Conservation (phyloP, 1,140 invertebrate genomes). For the Monomorium pharaonis region DNA sequence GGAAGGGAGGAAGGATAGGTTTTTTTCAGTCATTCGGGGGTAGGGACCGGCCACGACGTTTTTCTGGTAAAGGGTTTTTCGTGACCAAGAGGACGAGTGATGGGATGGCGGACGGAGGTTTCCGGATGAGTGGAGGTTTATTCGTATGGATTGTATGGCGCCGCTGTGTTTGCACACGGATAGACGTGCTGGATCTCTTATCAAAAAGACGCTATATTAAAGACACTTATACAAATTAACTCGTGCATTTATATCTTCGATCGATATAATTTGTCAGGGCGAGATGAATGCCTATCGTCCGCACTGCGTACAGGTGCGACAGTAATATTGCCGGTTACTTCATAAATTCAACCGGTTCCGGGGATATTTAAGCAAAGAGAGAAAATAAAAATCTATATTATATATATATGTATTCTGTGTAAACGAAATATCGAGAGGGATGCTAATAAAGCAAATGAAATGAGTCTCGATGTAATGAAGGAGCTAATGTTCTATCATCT, state of each 20-base stretch:
- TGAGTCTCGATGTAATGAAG: slow-evolving; percentile 5
- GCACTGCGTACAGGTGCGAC: not conserved
- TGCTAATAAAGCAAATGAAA: slow-evolving; percentile 30
- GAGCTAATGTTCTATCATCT: not conserved
- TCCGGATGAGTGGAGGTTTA: slow-evolving; percentile 37
- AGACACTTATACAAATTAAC: not conserved
- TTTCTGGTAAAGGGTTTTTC: not conserved
- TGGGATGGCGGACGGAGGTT: not conserved
- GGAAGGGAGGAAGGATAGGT: too few relatives aligned
- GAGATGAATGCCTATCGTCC: not conserved
- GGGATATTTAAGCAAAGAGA: not conserved
- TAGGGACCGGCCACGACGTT: not conserved
- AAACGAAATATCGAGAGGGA: not conserved
- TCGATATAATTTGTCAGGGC: not conserved
- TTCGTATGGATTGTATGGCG: slow-evolving; percentile 1
- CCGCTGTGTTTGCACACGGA: slow-evolving; percentile 16
- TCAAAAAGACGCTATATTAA: not conserved
- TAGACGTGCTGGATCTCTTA: slow-evolving; percentile 2
- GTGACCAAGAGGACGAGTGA: not conserved
- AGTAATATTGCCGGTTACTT: too few relatives aligned
- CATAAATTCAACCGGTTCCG: not conserved
- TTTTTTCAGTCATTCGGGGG: slow-evolving; percentile 13
- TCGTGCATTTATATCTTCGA: slow-evolving; percentile 3
- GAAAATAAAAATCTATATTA: slow-evolving; percentile 18
- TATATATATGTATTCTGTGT: slow-evolving; percentile 15